These are phyloP conservation scores for Neosilurus hyrtlii DNA, from an alignment of 2,797 vertebrate genomes.

Conservation along the genomic window DNA sequence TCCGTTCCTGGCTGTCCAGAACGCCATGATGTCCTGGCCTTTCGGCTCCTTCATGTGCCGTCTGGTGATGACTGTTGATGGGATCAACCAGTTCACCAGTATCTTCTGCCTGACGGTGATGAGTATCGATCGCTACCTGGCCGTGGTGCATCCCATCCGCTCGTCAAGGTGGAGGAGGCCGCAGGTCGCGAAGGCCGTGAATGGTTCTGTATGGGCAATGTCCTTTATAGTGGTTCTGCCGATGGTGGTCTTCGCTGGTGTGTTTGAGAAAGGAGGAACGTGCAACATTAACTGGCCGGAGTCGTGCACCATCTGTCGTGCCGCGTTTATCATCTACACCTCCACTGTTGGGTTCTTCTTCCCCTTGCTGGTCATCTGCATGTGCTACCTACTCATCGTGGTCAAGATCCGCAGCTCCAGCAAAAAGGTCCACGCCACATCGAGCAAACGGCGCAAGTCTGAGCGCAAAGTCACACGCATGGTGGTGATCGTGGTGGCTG, in stretches of 20 bases:
- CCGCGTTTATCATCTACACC: slow-evolving; percentile 91
- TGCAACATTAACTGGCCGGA: slow-evolving; percentile 96
- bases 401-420: slow-evolving; percentile 91
- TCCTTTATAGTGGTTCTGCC: slow-evolving; percentile 91
- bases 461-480: slow-evolving; percentile 92
- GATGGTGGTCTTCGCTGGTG: slow-evolving; percentile 85
- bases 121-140: slow-evolving; percentile 95
- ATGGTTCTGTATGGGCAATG: slow-evolving; percentile 84
- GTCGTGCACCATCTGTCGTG: slow-evolving; percentile 83
- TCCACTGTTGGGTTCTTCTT: slow-evolving; percentile 91
- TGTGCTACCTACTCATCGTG: slow-evolving; percentile 94
- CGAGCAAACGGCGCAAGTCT: slow-evolving; percentile 83
- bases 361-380: slow-evolving; percentile 91
- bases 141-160: slow-evolving; percentile 90
- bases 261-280: slow-evolving; percentile 79
- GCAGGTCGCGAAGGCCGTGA: slow-evolving; percentile 86
- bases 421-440: slow-evolving; percentile 84
- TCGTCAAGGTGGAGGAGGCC: slow-evolving; percentile 91
- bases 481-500: slow-evolving; percentile 93
- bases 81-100: slow-evolving; percentile 96
- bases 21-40: slow-evolving; percentile 90
- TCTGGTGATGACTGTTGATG: slow-evolving; percentile 90
- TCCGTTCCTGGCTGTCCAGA: slow-evolving; percentile 93
- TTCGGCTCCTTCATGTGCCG: slow-evolving; percentile 91
- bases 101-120: slow-evolving; percentile 96